Base-by-base conservation (phyloP, 2,888 invertebrate species). In the Lottia scabra region DNA sequence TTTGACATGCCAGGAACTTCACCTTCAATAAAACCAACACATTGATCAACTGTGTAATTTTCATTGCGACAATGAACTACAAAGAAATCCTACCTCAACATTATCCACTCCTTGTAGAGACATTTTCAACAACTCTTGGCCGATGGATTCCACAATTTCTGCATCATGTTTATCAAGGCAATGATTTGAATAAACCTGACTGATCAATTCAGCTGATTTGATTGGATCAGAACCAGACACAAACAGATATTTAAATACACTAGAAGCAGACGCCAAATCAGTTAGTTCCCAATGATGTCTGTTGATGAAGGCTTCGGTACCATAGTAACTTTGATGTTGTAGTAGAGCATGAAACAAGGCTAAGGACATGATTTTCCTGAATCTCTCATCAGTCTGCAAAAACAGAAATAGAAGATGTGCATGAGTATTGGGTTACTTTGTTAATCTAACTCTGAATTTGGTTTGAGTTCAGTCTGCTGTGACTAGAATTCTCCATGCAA, bases 331-430 rank as follows among this genome's bases (percentile, higher is more conserved):
- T 30, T 85, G 85, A 66, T 86, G 85, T 10, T 85, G 72, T 64
- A 87, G 75, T 0, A 87, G 71, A 6, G 87, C 80, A 74, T 87
- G 86, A 13, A 87, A 78, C 38, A 87, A 73, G 10, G 86, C 84
- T 69, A 87, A 74, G 5, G 84, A 84, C 84, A 85, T 84, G 62
- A 78, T 71, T 65, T 68, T 68, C 16, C 68, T 46, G 38, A 75
- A 70, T 13, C 74, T 71, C 67, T 78, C 75, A n/a, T 74, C 71
- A 27, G 71, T 44, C 74, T 78, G 76, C 2, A 45, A 19, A 19
- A 8, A n/a, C n/a, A 38, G 10, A 10, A 38, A 38, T 6, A 38
- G 2, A 30, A n/a, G n/a, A 30, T 2, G 30, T 30, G 30, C 30
- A 30, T 30, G 3, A 4, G 30, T 30, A 30, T 2, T 4, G 30